These are phyloP conservation scores for Pantherophis guttatus DNA, from an alignment of 2,113 vertebrate species.

Conservation along the genomic window DNA sequence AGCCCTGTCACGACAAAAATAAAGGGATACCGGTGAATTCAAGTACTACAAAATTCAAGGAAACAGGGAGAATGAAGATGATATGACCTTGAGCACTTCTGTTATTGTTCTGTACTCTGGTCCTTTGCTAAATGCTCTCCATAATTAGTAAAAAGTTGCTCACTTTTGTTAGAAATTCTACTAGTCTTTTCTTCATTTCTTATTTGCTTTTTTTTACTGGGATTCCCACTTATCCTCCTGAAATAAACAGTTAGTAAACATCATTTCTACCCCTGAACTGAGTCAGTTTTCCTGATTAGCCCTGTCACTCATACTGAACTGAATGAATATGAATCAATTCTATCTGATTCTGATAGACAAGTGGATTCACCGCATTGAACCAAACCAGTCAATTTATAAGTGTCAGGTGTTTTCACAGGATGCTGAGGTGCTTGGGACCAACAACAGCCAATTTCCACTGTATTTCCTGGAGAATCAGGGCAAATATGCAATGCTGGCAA, in stretches of 20 bases:
- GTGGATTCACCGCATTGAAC: neutral
- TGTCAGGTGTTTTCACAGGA: neutral
- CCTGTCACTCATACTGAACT: neutral
- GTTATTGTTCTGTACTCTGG: neutral
- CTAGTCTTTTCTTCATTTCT: neutral
- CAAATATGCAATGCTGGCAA: neutral
- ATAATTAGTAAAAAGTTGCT: neutral
- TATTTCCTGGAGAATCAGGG: neutral
- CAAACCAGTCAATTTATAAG: neutral
- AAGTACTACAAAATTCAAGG: neutral
- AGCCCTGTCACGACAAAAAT: neutral
- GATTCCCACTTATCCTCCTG: neutral
- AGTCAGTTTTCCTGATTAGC: neutral
- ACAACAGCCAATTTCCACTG: neutral
- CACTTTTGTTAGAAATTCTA: neutral
- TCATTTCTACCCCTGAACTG: neutral
- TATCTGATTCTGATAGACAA: neutral
- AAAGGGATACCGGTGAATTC: neutral
- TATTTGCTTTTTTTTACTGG: neutral
- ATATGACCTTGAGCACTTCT: neutral
- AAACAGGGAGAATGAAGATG: neutral
- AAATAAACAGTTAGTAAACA: conserved; percentile 1
- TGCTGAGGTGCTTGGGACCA: neutral
- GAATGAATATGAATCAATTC: neutral
- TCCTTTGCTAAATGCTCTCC: neutral